Percentiles rank a stretch among this genome's conserved stretches.
Evolutionary conservation across 2,113 vertebrate species (phyloP).

Genomic region (Mus spicilegus): DNA sequence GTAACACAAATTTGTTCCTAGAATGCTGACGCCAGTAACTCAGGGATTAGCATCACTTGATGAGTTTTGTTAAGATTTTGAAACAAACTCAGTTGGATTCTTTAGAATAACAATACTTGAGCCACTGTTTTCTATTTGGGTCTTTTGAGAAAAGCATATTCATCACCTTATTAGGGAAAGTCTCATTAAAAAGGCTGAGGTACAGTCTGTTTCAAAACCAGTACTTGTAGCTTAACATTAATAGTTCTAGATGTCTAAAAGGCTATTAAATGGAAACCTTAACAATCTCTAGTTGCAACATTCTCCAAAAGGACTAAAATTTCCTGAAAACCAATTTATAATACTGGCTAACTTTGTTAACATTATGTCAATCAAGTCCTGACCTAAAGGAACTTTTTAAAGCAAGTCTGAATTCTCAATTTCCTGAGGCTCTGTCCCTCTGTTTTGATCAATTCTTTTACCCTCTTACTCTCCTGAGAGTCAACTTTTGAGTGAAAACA

Average conservation of each 20-base stretch:
- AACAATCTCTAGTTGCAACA: conserved; percentile 38
- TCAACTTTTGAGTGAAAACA: not conserved
- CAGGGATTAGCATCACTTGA: conserved; percentile 81
- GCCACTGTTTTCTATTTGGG: conserved; percentile 70
- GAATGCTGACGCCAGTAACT: conserved; percentile 85
- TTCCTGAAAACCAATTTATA: not conserved
- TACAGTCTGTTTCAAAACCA: conserved; percentile 83
- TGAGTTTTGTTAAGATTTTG: conserved; percentile 81
- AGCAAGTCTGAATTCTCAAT: conserved; percentile 31
- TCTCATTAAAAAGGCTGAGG: conserved; percentile 84
- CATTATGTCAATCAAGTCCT: conserved; percentile 25
- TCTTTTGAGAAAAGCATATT: conserved; percentile 78
- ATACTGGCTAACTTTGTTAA: not conserved
- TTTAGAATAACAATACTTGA: conserved; percentile 84
- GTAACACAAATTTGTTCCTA: conserved; percentile 84
- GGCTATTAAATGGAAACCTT: conserved; percentile 66
- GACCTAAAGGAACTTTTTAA: not conserved
- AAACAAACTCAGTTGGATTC: conserved; percentile 85
- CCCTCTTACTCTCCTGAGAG: conserved; percentile 35
- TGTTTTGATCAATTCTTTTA: not conserved
- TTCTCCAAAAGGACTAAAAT: conserved; percentile 15
- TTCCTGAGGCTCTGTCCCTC: not conserved
- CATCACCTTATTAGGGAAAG: conserved; percentile 86
- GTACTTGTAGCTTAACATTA: conserved; percentile 81
- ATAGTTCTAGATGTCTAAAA: conserved; percentile 76